Base-by-base conservation (phyloP, 2,797 vertebrate genomes). In the Xiphophorus birchmanni region DNA sequence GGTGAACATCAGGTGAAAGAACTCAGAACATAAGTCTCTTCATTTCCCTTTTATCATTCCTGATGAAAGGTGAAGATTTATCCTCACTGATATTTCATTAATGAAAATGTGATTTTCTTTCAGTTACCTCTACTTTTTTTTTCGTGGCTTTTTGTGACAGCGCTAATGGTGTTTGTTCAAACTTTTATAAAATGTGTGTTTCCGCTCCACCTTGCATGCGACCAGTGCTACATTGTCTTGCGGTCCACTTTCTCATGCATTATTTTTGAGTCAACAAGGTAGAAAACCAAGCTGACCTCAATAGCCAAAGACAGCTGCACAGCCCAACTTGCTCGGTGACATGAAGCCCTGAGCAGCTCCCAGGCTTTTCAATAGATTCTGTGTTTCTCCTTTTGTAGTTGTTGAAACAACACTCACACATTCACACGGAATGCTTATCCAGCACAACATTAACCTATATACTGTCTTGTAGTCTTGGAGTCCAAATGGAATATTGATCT, bases 401-500 rank as follows among this genome's bases (percentile, higher is more conserved):
- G 81, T 67, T 85, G 90, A 90, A 92, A 90, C 88, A 87, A 90
- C 83, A 80, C 78, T 75, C 77, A 80, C 78, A 73, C 78, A 80
- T 77, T 82, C 75, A 85, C 84, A 88, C 48, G 32, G 80, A 91
- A 80, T 92, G 93, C 91, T 91, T 93, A 93, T 91, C 89, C 91
- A 91, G 93, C 92, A 93, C 90, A 94, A 92, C 91, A 92, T 90
- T 90, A 91, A 82, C 82, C 90, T 89, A 87, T 90, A 82, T 86
- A 88, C 89, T 92, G 85, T 93, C 85, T 89, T 84, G 89, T 92
- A 76, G 87, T 90, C 87, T 71, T 82, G 82, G 87, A 87, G 84
- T 89, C 88, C 92, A 91, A 95, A 93, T 95, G 90, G 93, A 93
- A 92, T 94, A 94, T 94, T 94, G 94, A 94, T 94, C 89, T 84